Percentiles rank a stretch among this genome's conserved stretches.
Evolutionary conservation across 2,797 vertebrate genomes (phyloP).

Genomic region (Mus caroli): DNA sequence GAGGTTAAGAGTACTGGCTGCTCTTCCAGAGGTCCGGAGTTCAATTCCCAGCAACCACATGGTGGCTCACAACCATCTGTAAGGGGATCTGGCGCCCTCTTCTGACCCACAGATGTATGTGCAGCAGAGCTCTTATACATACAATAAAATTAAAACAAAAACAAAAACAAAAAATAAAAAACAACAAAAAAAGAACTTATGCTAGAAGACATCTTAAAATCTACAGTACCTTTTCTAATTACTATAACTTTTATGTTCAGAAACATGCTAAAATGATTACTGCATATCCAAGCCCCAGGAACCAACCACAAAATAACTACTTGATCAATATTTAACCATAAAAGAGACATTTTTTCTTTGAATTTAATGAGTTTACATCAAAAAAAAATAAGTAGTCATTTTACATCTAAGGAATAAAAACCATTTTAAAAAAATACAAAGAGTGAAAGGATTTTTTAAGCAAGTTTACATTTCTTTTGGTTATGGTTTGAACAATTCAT

Average conservation of each 20-base stretch:
- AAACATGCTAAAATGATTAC: conserved; percentile 51
- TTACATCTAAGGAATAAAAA: conserved; percentile 86
- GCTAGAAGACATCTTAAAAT: conserved; percentile 46
- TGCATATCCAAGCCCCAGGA: not conserved
- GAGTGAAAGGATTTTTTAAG: conserved; percentile 84
- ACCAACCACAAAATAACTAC: conserved; percentile 46
- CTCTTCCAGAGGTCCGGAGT: no score
- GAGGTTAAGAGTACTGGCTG: no score
- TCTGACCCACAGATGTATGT: no score
- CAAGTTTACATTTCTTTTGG: conserved; percentile 86
- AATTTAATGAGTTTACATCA: conserved; percentile 82
- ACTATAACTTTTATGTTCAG: conserved; percentile 50
- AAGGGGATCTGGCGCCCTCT: no score
- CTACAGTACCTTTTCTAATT: not conserved
- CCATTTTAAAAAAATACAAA: conserved; percentile 83
- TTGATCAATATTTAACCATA: conserved; percentile 51
- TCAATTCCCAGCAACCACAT: no score
- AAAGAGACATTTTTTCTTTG: conserved; percentile 58
- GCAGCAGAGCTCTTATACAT: no score
- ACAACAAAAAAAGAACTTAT: conserved; percentile 4
- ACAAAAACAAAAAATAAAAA: no score
- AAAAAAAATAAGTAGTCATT: conserved; percentile 78
- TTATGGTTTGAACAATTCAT: conserved; percentile 85
- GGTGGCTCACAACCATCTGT: no score
- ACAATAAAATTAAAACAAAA: no score